Percentiles rank a stretch among this genome's conserved stretches.
These are phyloP conservation scores for Tragelaphus buxtoni DNA, from an alignment of 2,113 vertebrate species.

Conservation along the genomic window DNA sequence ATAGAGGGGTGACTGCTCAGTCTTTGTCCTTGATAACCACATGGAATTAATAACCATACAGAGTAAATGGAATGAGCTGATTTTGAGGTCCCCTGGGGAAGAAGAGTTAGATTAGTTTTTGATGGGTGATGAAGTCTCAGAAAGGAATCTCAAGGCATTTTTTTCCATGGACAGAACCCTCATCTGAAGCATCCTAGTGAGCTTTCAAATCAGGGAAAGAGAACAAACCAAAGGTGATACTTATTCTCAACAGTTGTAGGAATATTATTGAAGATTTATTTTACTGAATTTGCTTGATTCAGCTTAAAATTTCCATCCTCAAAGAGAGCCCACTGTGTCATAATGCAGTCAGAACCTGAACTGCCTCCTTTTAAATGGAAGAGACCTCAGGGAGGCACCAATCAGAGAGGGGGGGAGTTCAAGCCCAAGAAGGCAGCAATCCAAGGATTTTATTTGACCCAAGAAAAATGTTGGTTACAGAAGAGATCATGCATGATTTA, in stretches of 20 bases:
- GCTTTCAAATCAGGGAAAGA: background rate
- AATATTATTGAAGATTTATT: background rate
- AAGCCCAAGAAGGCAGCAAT: background rate
- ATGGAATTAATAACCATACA: background rate
- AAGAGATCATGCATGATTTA: background rate
- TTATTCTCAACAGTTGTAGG: background rate
- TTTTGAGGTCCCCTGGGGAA: background rate
- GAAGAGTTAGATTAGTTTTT: background rate
- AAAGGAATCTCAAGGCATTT: background rate
- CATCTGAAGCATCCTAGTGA: background rate
- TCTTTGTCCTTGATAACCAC: background rate
- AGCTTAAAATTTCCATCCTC: background rate
- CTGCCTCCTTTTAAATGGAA: background rate
- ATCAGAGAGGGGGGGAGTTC: background rate
- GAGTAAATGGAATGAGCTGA: accelerated
- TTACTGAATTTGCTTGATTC: background rate
- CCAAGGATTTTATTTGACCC: background rate
- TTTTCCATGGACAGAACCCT: background rate
- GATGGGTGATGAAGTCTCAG: background rate
- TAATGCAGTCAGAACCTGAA: background rate
- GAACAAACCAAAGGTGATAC: background rate
- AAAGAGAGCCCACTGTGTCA: background rate
- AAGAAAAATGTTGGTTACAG: background rate
- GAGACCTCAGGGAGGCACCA: background rate
- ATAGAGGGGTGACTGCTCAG: background rate